Conservation (phyloP, 2,888 invertebrate species). For the Orthosia incerta region DNA sequence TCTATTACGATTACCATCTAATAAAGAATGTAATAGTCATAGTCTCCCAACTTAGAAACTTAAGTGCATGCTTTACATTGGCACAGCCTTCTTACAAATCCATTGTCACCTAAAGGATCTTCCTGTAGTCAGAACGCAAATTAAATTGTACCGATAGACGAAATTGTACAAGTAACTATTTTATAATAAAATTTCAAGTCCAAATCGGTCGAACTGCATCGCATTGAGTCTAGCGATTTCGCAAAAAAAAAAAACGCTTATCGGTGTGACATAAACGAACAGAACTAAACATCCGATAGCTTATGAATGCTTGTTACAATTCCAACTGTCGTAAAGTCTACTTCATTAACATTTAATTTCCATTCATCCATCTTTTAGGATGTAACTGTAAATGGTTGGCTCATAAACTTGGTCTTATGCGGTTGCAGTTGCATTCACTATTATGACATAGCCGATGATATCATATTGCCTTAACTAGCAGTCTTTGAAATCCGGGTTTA, state of each 20-base stretch:
- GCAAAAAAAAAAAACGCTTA: no score
- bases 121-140: no score
- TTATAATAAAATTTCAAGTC: no score
- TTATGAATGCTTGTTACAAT: no score
- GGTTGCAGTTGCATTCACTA: not conserved
- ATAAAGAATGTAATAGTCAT: not conserved
- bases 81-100: not conserved
- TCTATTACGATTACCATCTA: not conserved
- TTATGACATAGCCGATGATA: not conserved
- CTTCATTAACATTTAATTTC: not conserved
- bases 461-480: slow-evolving; percentile 11
- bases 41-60: not conserved
- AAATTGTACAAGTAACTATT: no score
- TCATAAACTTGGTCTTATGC: not conserved
- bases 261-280: no score
- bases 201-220: no score
- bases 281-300: no score
- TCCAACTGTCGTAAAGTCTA: not conserved
- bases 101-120: not conserved
- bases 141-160: no score
- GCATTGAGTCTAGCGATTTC: no score
- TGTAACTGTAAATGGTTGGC: not conserved
- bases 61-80: not conserved
- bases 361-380: not conserved
- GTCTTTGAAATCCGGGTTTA: not conserved